Conservation (phyloP, 2,113 vertebrate species). For the Aix galericulata region DNA sequence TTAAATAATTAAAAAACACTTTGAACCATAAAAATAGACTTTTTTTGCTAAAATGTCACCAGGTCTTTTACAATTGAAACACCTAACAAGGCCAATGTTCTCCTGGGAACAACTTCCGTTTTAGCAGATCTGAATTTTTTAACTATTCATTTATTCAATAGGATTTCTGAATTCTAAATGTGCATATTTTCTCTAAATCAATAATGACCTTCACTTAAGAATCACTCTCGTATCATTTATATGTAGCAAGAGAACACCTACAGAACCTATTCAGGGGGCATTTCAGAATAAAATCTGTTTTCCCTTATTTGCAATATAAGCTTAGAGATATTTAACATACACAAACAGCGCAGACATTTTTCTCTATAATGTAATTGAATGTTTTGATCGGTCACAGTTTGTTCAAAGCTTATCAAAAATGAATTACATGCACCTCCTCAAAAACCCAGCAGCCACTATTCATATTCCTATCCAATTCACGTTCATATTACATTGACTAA, state of each 20-base stretch:
- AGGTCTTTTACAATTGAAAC: neutral
- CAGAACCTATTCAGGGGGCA: neutral
- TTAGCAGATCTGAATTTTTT: neutral
- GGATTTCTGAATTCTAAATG: neutral
- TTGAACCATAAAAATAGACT: neutral
- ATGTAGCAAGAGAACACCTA: neutral
- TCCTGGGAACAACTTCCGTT: neutral
- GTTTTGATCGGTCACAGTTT: neutral
- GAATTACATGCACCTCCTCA: neutral
- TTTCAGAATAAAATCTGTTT: neutral
- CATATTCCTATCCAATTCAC: neutral
- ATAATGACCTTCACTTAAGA: neutral
- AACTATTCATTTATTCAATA: neutral
- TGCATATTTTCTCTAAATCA: neutral
- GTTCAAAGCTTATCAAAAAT: neutral
- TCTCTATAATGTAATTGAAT: neutral
- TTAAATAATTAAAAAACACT: neutral
- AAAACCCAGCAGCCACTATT: neutral
- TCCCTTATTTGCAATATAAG: neutral
- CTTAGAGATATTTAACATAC: neutral
- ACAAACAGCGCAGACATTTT: neutral
- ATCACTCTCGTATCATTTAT: neutral
- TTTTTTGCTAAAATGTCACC: neutral
- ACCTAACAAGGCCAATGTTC: neutral
- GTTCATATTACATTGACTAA: neutral